Base-by-base conservation (phyloP, 2,113 vertebrate species). In the Callopanchax toddi region DNA sequence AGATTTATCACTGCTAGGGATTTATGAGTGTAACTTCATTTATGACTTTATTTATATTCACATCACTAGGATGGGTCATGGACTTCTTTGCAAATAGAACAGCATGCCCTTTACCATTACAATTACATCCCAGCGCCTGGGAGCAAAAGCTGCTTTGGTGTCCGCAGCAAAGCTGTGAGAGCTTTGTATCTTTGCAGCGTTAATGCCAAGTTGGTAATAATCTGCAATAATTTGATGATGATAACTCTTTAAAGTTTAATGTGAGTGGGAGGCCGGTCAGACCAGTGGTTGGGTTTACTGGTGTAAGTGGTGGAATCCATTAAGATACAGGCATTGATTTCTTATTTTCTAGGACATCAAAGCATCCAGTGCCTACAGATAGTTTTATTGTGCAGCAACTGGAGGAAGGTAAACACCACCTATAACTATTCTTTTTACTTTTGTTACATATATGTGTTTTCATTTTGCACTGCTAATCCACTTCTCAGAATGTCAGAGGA, bases 11-110 rank as follows among this genome's bases (percentile, higher is more conserved):
- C 74, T 49, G 17, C n/a, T 13, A 63, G 37, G 42, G 25, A 79
- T 83, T 82, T 79, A 73, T 75, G 71, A 78, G 79, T 71, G 76
- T 74, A 65, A 77, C 76, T 83, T 90, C 62, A 69, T 85, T 83
- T 74, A 76, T 68, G 48, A 77, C 59, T 84, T 67, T 74, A 76
- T 83, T 85, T 79, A 72, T 84, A 86, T 89, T 85, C 76, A 68
- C 59, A 71, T 76, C 73, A 84, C 63, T 59, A 42, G 58, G 65
- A 60, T 15, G 36, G 61, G 71, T 76, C 69, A 68, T 52, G 73
- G 60, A 79, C 72, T 61, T 75, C 7, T 55, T 21, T 23, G 16
- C 53, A 75, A 55, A 82, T 73, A 81, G 49, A 72, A 54, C 22
- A 50, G 40, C 56, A 42, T 74, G 69, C 58, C 73, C 66, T 78